These are phyloP conservation scores for Nomada fabriciana DNA, from an alignment of 2,888 invertebrate species.

Conservation along the genomic window DNA sequence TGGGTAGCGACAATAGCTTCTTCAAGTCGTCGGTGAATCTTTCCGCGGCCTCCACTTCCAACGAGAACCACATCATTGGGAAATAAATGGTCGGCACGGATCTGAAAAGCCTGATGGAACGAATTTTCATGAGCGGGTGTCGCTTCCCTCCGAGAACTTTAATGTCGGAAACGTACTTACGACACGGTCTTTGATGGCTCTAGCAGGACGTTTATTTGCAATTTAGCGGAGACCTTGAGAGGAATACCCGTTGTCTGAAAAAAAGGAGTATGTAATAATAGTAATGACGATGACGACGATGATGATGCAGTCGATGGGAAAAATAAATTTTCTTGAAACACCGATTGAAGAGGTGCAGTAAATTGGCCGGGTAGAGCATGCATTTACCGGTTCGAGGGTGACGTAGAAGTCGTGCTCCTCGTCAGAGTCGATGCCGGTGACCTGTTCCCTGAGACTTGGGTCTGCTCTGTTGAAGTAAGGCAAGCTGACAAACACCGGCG, in stretches of 20 bases:
- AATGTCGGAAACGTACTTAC: constrained; percentile 85
- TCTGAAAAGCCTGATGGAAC: constrained; percentile 87
- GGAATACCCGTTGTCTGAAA: constrained; percentile 90
- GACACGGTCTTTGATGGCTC: constrained; percentile 87
- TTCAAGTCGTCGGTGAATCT: constrained; percentile 86
- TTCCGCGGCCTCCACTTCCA: constrained; percentile 87
- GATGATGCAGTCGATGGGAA: neutral
- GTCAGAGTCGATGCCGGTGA: constrained; percentile 90
- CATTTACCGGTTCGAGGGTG: constrained; percentile 89
- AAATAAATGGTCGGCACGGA: constrained; percentile 89
- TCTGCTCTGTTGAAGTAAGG: constrained; percentile 94
- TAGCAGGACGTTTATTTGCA: constrained; percentile 92
- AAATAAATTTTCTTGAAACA: no score
- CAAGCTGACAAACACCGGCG: constrained; percentile 93
- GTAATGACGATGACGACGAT: neutral
- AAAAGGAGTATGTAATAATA: neutral
- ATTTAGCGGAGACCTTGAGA: constrained; percentile 90
- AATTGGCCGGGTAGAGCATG: no score
- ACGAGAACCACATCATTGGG: constrained; percentile 93
- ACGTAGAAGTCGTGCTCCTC: constrained; percentile 91
- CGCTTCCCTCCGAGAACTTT: neutral
- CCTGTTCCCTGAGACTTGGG: constrained; percentile 87
- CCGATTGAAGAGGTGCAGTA: no score
- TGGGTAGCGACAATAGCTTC: constrained; percentile 85
- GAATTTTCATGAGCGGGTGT: neutral